Conservation (phyloP, 2,113 vertebrate genomes). For the Ammodytes dubius region DNA sequence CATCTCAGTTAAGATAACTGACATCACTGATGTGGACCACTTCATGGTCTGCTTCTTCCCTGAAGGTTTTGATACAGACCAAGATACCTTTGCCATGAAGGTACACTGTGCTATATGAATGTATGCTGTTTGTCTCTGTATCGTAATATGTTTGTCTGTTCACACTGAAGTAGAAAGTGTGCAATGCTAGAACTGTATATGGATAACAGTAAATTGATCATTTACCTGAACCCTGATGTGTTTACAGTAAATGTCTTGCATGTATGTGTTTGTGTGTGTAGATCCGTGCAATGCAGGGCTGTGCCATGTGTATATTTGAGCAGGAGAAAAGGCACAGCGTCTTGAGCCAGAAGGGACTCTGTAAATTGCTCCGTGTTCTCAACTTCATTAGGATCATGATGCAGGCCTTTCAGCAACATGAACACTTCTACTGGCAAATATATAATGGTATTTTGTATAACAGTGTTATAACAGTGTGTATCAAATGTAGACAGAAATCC, state of each 20-base stretch:
- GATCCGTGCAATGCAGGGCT: constrained; percentile 73
- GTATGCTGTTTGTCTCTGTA: background rate
- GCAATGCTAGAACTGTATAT: background rate
- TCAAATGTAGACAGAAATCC: background rate
- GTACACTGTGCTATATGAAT: constrained; percentile 21
- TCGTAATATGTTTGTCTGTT: constrained; percentile 8
- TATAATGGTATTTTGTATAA: constrained; percentile 67
- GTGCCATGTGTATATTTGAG: constrained; percentile 83
- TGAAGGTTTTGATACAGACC: constrained; percentile 85
- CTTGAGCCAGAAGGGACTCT: constrained; percentile 81
- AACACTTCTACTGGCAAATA: constrained; percentile 68
- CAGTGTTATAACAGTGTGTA: no score
- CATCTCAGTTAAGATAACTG: constrained; percentile 75
- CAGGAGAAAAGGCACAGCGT: constrained; percentile 83
- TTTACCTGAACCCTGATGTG: background rate
- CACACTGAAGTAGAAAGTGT: background rate
- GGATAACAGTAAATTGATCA: background rate
- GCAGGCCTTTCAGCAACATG: constrained; percentile 73
- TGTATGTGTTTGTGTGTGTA: constrained; percentile 49
- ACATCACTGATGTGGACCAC: constrained; percentile 81
- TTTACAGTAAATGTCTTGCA: background rate
- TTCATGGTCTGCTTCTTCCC: constrained; percentile 90
- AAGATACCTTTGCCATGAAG: constrained; percentile 85
- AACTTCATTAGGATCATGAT: constrained; percentile 76
- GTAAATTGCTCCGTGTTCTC: constrained; percentile 86